Evolutionary conservation across 1,140 invertebrate species (phyloP).

Genomic region (Drosophila pallidifrons): DNA sequence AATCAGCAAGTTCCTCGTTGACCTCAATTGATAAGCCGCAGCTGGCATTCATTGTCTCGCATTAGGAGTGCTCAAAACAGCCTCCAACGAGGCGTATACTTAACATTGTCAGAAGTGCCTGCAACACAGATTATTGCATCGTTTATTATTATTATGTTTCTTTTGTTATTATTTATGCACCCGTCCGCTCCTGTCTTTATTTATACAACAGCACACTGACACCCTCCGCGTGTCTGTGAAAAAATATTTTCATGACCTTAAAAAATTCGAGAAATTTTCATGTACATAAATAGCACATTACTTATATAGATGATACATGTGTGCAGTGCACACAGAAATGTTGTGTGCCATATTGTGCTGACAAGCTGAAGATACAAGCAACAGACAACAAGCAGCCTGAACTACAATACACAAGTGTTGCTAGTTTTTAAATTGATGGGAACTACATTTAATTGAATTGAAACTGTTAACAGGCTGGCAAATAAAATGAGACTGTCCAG

Average conservation of each 20-base stretch:
- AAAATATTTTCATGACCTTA: constrained; percentile 67
- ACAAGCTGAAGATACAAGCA: constrained; percentile 1
- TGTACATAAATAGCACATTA: constrained; percentile 46
- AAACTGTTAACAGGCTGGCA: constrained; percentile 20
- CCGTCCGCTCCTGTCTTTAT: constrained; percentile 60
- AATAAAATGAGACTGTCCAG: constrained; percentile 8
- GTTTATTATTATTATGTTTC: constrained; percentile 38
- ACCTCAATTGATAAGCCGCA: constrained; percentile 55
- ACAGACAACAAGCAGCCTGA: not conserved
- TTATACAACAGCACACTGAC: constrained; percentile 52
- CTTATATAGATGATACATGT: not conserved
- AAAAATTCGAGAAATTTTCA: constrained; percentile 43
- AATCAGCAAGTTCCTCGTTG: constrained; percentile 38
- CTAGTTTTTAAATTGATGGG: constrained; percentile 39
- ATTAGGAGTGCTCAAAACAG: constrained; percentile 50
- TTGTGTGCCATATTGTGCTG: constrained; percentile 15
- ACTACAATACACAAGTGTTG: constrained; percentile 24
- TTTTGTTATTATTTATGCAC: constrained; percentile 49
- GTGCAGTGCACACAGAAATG: not conserved
- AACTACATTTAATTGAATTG: constrained; percentile 48
- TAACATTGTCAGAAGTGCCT: constrained; percentile 31
- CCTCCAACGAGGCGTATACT: constrained; percentile 52
- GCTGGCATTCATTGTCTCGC: constrained; percentile 39
- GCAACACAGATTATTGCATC: constrained; percentile 49
- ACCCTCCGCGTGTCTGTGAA: not conserved